Evolutionary conservation across 2,797 vertebrate species (phyloP).

Genomic region (Notoglanidium macrostoma): DNA sequence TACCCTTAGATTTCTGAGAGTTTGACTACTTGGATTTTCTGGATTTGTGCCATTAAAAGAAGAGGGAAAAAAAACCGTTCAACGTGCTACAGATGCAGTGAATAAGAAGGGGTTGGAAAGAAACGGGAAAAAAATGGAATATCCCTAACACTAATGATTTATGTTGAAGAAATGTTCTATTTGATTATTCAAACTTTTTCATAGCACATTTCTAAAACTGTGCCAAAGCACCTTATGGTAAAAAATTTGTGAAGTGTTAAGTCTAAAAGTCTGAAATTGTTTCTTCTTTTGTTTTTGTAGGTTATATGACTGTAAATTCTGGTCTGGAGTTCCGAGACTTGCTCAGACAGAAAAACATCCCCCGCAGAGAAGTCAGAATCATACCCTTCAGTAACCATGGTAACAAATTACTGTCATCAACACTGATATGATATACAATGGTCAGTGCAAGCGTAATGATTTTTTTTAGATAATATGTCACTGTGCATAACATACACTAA

Average conservation of each 20-base stretch:
- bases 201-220: not conserved
- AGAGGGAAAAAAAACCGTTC: not conserved
- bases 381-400: conserved; percentile 68
- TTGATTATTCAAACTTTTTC: not conserved
- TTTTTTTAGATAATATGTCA: conserved; percentile 1
- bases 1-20: not conserved
- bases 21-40: not conserved
- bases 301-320: conserved; percentile 61
- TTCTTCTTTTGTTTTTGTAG: conserved; percentile 40
- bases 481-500: not conserved
- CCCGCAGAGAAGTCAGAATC: conserved; percentile 64
- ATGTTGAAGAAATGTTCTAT: not conserved
- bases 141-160: not conserved
- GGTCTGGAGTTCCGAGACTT: conserved; percentile 59
- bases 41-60: not conserved
- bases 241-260: not conserved
- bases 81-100: not conserved
- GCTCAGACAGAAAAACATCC: conserved; percentile 60
- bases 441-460: not conserved
- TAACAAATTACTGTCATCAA: conserved; percentile 48
- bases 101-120: not conserved
- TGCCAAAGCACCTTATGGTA: not conserved
- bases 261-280: not conserved
- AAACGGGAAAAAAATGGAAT: not conserved
- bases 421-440: not conserved